Percentiles rank a stretch among this genome's conserved stretches.
phyloP scores from a whole-genome alignment of 2,888 invertebrate species.

The Amblyteles armatorius region DNA sequence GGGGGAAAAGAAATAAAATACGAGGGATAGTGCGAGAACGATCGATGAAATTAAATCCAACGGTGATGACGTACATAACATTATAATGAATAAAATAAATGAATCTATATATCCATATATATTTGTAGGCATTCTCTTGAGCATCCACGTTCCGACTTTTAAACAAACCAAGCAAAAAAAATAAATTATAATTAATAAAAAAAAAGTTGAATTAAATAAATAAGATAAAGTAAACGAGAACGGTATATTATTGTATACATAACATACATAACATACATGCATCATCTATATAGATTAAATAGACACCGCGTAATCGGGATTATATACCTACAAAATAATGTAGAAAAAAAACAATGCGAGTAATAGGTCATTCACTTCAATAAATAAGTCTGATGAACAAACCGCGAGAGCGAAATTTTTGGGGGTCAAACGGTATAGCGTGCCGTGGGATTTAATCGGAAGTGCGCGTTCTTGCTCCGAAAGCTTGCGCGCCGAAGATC shows the following conservation, averaged over 20 bases:
- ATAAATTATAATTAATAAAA: background rate
- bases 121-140: conserved; percentile 83
- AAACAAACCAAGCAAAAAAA: conserved; percentile 56
- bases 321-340: conserved; percentile 71
- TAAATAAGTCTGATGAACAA: conserved; percentile 57
- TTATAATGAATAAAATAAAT: conserved; percentile 69
- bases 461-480: conserved; percentile 5
- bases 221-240: conserved; percentile 21
- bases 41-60: conserved; percentile 62
- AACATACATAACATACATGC: conserved; percentile 62
- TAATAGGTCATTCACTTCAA: conserved; percentile 79
- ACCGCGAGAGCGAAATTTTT: conserved; percentile 26
- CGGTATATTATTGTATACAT: conserved; percentile 56
- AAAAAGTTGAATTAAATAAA: conserved; percentile 30
- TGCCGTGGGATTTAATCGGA: conserved; percentile 2
- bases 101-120: conserved; percentile 74
- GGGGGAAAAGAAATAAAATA: background rate
- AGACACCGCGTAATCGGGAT: conserved; percentile 62
- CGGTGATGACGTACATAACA: conserved; percentile 71
- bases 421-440: conserved; percentile 14
- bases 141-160: conserved; percentile 80
- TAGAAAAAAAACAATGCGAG: conserved; percentile 74
- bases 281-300: conserved; percentile 58
- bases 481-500: conserved; percentile 8
- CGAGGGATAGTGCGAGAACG: conserved; percentile 26